A percentile compares a stretch with the other conserved stretches of the same genome.
Conservation (phyloP, 1,140 invertebrate species). For the Thaumetopoea pityocampa region DNA sequence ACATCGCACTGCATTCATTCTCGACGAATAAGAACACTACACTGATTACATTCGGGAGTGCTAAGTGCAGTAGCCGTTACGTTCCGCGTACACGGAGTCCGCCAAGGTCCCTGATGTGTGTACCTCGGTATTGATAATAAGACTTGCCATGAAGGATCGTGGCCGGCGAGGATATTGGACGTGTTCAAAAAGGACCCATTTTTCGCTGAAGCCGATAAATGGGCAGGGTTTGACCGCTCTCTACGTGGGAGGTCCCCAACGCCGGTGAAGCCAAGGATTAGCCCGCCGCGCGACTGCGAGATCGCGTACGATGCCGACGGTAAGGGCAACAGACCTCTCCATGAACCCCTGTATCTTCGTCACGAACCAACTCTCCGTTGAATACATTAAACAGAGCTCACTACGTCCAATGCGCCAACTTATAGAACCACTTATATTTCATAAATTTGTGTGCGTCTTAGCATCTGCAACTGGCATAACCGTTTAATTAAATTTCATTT, state of each 20-base stretch:
- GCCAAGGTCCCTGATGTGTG: constrained; percentile 22
- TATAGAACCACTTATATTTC: constrained; percentile 9
- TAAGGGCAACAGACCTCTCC: constrained; percentile 70
- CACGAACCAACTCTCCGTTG: constrained; percentile 33
- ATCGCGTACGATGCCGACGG: constrained; percentile 83
- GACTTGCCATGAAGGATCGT: constrained; percentile 69
- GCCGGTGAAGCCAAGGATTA: constrained; percentile 81
- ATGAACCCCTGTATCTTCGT: constrained; percentile 49
- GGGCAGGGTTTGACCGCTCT: constrained; percentile 69
- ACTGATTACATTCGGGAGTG: constrained; percentile 26
- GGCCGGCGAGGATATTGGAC: constrained; percentile 60
- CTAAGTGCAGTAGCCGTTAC: background rate
- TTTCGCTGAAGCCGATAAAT: constrained; percentile 74
- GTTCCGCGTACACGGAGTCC: constrained; percentile 16
- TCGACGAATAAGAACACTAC: constrained; percentile 48
- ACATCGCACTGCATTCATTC: constrained; percentile 29
- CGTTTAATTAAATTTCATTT: constrained; percentile 7
- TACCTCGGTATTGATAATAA: constrained; percentile 57
- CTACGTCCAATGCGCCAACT: constrained; percentile 11
- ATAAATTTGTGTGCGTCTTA: constrained; percentile 20
- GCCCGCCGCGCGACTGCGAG: constrained; percentile 79
- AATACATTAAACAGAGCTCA: constrained; percentile 6
- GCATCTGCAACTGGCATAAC: constrained; percentile 26
- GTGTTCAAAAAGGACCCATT: constrained; percentile 68
- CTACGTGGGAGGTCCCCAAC: constrained; percentile 78